Percentiles rank a stretch among this genome's conserved stretches.
Evolutionary conservation across 2,888 invertebrate genomes (phyloP).

Genomic region (Apodemia zela): DNA sequence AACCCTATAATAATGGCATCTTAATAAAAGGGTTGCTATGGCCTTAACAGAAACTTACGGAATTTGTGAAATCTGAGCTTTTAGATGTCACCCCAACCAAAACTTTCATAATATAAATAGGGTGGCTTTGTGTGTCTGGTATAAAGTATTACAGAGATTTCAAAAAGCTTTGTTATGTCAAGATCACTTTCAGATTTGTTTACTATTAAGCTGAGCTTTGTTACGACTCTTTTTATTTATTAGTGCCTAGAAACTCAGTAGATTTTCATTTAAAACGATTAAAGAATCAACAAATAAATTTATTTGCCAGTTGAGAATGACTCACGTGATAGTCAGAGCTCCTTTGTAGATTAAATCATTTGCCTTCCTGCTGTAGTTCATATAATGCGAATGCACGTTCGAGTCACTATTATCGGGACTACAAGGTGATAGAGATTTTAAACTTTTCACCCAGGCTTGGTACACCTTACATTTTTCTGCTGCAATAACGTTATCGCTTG

Average conservation of each 20-base stretch:
- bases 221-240: not conserved
- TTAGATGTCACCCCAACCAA: not conserved
- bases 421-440: too few relatives aligned
- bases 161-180: conserved; percentile 1
- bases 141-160: not conserved
- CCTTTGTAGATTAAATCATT: too few relatives aligned
- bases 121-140: not conserved
- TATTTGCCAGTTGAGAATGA: too few relatives aligned
- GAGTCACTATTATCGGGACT: too few relatives aligned
- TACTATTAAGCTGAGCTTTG: not conserved
- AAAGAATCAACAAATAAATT: too few relatives aligned
- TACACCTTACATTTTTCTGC: too few relatives aligned
- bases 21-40: not conserved
- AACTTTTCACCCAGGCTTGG: too few relatives aligned
- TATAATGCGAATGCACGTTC: too few relatives aligned
- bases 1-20: not conserved
- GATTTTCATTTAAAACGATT: too few relatives aligned
- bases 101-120: not conserved
- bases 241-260: not conserved
- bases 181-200: not conserved
- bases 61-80: not conserved
- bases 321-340: too few relatives aligned
- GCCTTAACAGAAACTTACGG: not conserved
- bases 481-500: too few relatives aligned
- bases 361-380: too few relatives aligned